Evolutionary conservation across 2,113 vertebrate species (phyloP).

Genomic region (Motacilla tschutschensis): DNA sequence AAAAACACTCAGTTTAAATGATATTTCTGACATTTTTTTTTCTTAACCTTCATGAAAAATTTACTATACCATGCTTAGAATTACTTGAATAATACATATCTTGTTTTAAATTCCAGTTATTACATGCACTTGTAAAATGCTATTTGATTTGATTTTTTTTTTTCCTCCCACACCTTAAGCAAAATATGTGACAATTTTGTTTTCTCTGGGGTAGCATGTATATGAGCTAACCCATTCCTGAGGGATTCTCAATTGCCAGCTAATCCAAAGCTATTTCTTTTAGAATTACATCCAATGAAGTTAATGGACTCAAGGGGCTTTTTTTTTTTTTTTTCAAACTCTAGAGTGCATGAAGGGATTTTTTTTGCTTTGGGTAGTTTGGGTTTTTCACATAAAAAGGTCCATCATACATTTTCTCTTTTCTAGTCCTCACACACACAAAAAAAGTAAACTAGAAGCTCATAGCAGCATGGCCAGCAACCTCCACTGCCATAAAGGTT

Average conservation of each 20-base stretch:
- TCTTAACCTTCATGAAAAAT: conserved; percentile 66
- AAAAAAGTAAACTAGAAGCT: background rate
- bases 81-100: conserved; percentile 66
- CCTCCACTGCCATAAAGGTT: background rate
- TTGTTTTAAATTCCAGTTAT: conserved; percentile 65
- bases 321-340: background rate
- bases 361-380: background rate
- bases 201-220: conserved; percentile 28
- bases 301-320: conserved; percentile 18
- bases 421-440: background rate
- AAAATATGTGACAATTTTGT: conserved; percentile 59
- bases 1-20: conserved; percentile 57
- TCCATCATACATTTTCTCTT: background rate
- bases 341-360: background rate
- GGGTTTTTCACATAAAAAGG: background rate
- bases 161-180: conserved; percentile 53
- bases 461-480: background rate
- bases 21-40: conserved; percentile 69
- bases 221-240: background rate
- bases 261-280: conserved; percentile 33
- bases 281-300: conserved; percentile 9
- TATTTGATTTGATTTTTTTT: conserved; percentile 66
- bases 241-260: conserved; percentile 27
- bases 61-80: conserved; percentile 47
- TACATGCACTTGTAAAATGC: conserved; percentile 59